Percentiles rank a stretch among this genome's conserved stretches.
Conservation (phyloP, 2,113 vertebrate genomes). For the Orcinus orca region DNA sequence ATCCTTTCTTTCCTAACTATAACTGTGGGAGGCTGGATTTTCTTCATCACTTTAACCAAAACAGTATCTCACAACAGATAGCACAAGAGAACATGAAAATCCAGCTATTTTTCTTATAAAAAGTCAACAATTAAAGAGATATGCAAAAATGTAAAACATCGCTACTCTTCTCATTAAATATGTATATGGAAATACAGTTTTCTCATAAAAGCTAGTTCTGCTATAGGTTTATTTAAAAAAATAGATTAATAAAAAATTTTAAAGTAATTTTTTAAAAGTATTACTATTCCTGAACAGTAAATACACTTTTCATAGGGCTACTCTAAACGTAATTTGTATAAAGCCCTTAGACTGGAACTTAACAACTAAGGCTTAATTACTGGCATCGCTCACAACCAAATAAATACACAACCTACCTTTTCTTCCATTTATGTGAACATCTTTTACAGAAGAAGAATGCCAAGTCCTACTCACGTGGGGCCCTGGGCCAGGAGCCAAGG, state of each 20-base stretch:
- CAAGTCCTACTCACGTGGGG: neutral
- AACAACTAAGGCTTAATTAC: neutral
- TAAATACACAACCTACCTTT: neutral
- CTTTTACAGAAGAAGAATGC: neutral
- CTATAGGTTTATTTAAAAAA: neutral
- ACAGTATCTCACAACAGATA: neutral
- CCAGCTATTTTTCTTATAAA: neutral
- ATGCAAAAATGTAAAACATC: neutral
- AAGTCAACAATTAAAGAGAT: neutral
- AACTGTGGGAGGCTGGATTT: neutral
- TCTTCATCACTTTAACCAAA: neutral
- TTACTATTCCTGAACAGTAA: neutral
- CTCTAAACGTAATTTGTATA: neutral
- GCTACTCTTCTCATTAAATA: neutral
- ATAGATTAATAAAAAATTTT: neutral
- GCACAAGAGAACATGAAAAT: neutral
- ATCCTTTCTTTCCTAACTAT: neutral
- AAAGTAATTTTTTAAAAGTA: neutral
- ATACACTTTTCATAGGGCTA: neutral
- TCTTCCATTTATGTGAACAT: neutral
- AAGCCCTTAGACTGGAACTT: neutral
- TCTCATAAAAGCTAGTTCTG: neutral
- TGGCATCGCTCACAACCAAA: neutral
- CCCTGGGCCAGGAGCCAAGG: neutral
- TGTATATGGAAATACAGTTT: neutral